Base-by-base conservation (phyloP, 2,797 vertebrate species). In the Lutjanus argentimaculatus region DNA sequence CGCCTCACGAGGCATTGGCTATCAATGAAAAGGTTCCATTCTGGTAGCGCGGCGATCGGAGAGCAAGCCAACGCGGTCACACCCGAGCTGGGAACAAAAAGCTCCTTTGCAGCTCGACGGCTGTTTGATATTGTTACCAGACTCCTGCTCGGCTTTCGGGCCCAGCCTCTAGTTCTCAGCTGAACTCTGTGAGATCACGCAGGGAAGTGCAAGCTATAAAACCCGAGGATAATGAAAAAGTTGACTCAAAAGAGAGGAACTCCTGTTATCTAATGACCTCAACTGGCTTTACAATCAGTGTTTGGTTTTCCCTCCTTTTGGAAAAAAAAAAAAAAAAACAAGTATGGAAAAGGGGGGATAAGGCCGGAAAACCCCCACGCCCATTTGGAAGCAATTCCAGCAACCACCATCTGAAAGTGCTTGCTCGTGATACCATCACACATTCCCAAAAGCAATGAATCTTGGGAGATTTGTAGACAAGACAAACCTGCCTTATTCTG, bases 111-210 rank as follows among this genome's bases (percentile, higher is more conserved):
- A 77, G 80, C 77, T 91, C 74, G 85, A 76, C 88, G 90, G 83
- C 90, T 83, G 89, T 92, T 93, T 92, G 88, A 95, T 96, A 90
- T 88, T 94, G 86, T 92, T 95, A 93, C 92, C 95, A 95, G 94
- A 93, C 89, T 93, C 91, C 93, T 87, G 91, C 85, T 82, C 77
- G 55, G 76, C 66, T 92, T 88, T 91, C 90, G 48, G 80, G 83
- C 77, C 68, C 77, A 43, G 75, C 76, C 81, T 82, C 48, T 2
- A 79, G 55, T 69, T 88, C 80, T 86, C 77, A 67, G 68, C 67
- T 83, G 77, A 87, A 85, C 78, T 82, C 71, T 66, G 48, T 15
- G 43, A 79, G 53, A 78, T 90, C 86, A 75, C n/a, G 80, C 90
- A 86, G 90, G 87, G 91, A 90, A 86, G 92, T 84, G 86, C 82